These are phyloP conservation scores for Perizoma flavofasciatum DNA, from an alignment of 2,888 invertebrate species.

Conservation along the genomic window DNA sequence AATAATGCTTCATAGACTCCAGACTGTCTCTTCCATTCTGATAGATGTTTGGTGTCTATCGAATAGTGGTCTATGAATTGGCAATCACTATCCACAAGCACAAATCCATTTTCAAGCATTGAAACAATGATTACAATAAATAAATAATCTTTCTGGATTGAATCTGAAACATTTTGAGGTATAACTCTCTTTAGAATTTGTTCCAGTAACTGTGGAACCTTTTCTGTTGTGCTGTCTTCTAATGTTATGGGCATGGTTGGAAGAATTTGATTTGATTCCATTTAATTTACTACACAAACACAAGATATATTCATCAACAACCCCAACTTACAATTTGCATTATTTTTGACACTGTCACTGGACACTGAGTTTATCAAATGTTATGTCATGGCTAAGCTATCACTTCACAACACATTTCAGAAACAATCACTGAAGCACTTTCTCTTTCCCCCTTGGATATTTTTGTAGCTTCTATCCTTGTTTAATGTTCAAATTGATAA, in stretches of 20 bases:
- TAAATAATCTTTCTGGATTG: conserved; percentile 66
- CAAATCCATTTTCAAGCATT: conserved; percentile 72
- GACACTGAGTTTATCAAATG: neutral
- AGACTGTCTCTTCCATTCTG: conserved; percentile 53
- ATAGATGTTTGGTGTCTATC: conserved; percentile 49
- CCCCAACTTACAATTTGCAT: conserved; percentile 13
- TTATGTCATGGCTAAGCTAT: conserved; percentile 11
- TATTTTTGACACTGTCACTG: conserved; percentile 11
- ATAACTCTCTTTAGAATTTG: conserved; percentile 53
- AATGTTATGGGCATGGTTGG: conserved; percentile 51
- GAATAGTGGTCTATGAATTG: conserved; percentile 42
- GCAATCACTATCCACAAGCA: conserved; percentile 47
- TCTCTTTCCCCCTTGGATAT: conserved; percentile 17
- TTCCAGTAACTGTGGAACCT: conserved; percentile 55
- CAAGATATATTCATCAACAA: conserved; percentile 8
- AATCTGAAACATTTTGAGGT: conserved; percentile 51
- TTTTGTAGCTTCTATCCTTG: conserved; percentile 4
- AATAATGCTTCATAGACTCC: conserved; percentile 61
- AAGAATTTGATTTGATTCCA: conserved; percentile 15
- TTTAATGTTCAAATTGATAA: conserved; percentile 11
- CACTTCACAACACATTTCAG: conserved; percentile 7
- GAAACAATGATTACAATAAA: conserved; percentile 63
- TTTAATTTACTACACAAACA: conserved; percentile 9
- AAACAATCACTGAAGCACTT: conserved; percentile 1
- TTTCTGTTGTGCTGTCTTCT: conserved; percentile 68